phyloP scores from a whole-genome alignment of 2,888 invertebrate genomes.

The Aplocera efformata region DNA sequence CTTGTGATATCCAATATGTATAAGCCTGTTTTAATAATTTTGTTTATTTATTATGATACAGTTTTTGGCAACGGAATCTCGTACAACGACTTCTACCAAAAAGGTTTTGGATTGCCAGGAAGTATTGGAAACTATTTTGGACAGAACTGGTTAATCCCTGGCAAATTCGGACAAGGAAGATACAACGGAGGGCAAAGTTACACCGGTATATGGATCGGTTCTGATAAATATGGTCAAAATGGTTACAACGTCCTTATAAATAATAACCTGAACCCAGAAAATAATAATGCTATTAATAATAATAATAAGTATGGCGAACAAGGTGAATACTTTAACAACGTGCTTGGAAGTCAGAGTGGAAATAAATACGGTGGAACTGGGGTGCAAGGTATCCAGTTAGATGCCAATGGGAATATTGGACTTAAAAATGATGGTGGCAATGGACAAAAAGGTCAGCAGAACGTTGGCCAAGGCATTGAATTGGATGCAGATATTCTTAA shows the following conservation, averaged over 20 bases:
- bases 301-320: conserved; percentile 1
- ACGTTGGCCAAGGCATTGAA: background rate
- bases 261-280: background rate
- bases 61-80: conserved; percentile 1
- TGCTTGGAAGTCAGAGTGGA: background rate
- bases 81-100: background rate
- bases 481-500: no score
- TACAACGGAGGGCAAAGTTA: conserved; percentile 4
- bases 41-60: conserved; percentile 1
- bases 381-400: conserved; percentile 7
- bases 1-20: conserved; percentile 10
- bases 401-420: conserved; percentile 3
- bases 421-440: background rate
- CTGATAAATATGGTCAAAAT: background rate
- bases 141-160: background rate
- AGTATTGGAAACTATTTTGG: background rate
- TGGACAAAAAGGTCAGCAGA: background rate
- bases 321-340: background rate
- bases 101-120: background rate
- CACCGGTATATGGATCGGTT: conserved; percentile 6
- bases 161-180: background rate
- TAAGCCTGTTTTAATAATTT: conserved; percentile 1
- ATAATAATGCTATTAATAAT: background rate
- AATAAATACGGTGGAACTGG: background rate
- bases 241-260: background rate